Evolutionary conservation across 2,797 vertebrate genomes (phyloP).

Genomic region (Dendrocincla fuliginosa): DNA sequence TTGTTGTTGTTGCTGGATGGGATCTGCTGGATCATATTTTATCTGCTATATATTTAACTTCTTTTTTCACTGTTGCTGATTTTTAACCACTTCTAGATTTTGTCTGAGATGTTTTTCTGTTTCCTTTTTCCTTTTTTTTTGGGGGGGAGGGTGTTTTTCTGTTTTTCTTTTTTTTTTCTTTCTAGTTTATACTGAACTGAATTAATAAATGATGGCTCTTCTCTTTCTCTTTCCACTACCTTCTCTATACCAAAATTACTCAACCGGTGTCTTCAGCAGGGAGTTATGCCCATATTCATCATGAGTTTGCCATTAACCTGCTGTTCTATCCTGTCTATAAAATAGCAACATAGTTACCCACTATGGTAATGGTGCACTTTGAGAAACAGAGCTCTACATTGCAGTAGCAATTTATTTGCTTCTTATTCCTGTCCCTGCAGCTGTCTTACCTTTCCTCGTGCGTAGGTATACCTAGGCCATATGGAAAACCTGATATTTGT

Average conservation of each 20-base stretch:
- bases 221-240: background rate
- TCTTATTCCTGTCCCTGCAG: background rate
- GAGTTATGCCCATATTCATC: background rate
- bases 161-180: background rate
- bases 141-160: too few species aligned
- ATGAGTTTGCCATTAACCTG: background rate
- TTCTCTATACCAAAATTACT: background rate
- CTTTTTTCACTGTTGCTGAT: background rate
- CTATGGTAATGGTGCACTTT: background rate
- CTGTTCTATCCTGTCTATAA: background rate
- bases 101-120: background rate
- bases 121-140: background rate
- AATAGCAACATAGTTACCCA: background rate
- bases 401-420: background rate
- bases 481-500: background rate
- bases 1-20: background rate
- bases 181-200: background rate
- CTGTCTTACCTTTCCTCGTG: background rate
- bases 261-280: background rate
- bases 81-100: background rate
- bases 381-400: background rate
- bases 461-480: background rate
- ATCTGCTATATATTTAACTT: background rate
- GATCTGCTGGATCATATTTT: background rate
- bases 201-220: background rate